Base-by-base conservation (phyloP, 1,140 invertebrate genomes). In the Drosophila kepulauana region DNA sequence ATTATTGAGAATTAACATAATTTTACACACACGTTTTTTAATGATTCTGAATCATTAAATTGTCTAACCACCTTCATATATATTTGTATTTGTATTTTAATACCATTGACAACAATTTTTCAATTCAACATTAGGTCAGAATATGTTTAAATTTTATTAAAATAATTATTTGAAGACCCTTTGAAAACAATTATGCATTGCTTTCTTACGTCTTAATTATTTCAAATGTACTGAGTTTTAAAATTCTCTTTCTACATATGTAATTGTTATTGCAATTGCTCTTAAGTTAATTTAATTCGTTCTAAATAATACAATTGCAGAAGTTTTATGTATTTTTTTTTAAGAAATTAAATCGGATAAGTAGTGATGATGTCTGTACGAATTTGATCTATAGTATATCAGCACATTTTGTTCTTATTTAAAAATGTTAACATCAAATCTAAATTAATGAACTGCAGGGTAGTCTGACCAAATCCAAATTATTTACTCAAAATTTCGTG, bases 341-440 rank as follows among this genome's bases (percentile, higher is more conserved):
- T 10, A 38, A 10, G 35, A 51, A 67, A 65, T 58, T 49, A 41
- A 48, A 72, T 38, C 8, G 43, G 13, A n/a, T 33, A 7, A 25
- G n/a, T 51, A 28, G n/a, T 16, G 33, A 28, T 28, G 49, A 28
- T 28, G 49, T 51, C 25, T 10, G 20, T 13, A n/a, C 11, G 16
- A 61, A 48, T 48, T 61, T 38, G 6, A 38, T 10, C 8, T 38
- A 38, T 20, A 3, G 20, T 20, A 20, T 38, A 38, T 38, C 2
- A 38, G 35, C 35, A 10, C 20, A 25, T 25, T 25, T 25, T 25
- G 20, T 25, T 25, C 20, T 25, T 25, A 25, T 25, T 25, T 25
- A 4, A 25, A 25, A 25, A 4, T 25, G 20, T 25, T 25, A 25
- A 25, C 20, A 25, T 3, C 20, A 25, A 25, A 8, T 28, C 30